Conservation (phyloP, 2,888 invertebrate species). For the Pseudococcus longispinus region DNA sequence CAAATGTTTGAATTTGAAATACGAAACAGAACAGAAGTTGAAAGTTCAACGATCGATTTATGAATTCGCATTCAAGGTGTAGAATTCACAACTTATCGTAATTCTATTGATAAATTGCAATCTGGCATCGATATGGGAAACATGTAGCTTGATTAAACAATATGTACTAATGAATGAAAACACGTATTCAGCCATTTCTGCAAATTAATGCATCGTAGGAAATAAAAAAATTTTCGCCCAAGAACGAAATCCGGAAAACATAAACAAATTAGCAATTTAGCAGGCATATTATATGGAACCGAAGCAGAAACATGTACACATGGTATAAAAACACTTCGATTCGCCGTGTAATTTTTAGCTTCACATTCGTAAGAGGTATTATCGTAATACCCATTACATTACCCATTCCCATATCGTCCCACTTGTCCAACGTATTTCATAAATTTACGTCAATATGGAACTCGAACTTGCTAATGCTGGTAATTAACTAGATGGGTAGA, state of each 20-base stretch:
- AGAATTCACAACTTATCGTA: not conserved
- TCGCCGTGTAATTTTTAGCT: not conserved
- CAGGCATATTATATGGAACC: not conserved
- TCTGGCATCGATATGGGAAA: not conserved
- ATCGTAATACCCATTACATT: not conserved
- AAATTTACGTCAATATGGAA: not conserved
- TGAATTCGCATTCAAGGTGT: not conserved
- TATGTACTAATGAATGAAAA: not conserved
- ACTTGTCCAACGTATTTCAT: not conserved
- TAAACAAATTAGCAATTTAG: not conserved
- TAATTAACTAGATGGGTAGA: not conserved
- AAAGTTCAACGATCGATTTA: slow-evolving; percentile 5
- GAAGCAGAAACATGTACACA: not conserved
- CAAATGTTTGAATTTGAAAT: no score
- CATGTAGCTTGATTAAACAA: not conserved
- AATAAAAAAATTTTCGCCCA: not conserved
- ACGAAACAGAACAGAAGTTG: not conserved
- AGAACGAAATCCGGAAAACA: not conserved
- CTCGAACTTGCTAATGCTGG: no score
- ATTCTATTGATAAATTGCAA: not conserved
- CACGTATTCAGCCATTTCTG: not conserved
- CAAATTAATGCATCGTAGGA: no score
- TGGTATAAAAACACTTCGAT: not conserved
- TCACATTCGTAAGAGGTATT: not conserved
- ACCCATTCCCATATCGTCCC: not conserved